Evolutionary conservation across 2,113 vertebrate genomes (phyloP).

Genomic region (Hemibagrus wyckioides): DNA sequence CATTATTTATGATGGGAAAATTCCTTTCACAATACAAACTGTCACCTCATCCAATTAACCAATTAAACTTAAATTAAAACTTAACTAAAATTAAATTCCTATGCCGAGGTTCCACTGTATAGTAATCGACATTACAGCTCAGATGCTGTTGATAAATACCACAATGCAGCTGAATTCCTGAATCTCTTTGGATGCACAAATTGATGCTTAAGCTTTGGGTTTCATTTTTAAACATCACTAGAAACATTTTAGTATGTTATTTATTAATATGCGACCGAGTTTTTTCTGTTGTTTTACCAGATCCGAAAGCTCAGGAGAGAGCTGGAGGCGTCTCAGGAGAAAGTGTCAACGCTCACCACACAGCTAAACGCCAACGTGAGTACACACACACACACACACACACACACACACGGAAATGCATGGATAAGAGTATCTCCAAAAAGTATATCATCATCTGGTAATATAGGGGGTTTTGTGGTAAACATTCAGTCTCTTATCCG

Average conservation of each 20-base stretch:
- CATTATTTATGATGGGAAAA: too few species aligned
- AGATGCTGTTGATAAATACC: not conserved
- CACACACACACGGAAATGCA: not conserved
- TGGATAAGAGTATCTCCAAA: not conserved
- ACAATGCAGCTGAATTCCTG: not conserved
- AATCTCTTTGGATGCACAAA: not conserved
- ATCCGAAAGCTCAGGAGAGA: slow-evolving; percentile 87
- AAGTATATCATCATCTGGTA: not conserved
- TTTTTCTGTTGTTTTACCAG: slow-evolving; percentile 68
- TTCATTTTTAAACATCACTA: not conserved
- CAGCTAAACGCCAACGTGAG: slow-evolving; percentile 89
- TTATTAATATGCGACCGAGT: not conserved
- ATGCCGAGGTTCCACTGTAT: too few species aligned
- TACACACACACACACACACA: slow-evolving; percentile 47
- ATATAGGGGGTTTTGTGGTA: not conserved
- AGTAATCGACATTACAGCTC: not conserved
- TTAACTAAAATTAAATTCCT: too few species aligned
- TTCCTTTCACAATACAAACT: too few species aligned
- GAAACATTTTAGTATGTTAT: not conserved
- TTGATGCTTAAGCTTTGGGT: not conserved
- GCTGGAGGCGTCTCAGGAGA: slow-evolving; percentile 85
- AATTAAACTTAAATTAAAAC: too few species aligned
- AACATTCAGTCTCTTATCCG: too few species aligned
- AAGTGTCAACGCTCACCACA: slow-evolving; percentile 86
- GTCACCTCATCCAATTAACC: too few species aligned